These are phyloP conservation scores for Momotus momota DNA, from an alignment of 2,797 vertebrate species.

Conservation along the genomic window DNA sequence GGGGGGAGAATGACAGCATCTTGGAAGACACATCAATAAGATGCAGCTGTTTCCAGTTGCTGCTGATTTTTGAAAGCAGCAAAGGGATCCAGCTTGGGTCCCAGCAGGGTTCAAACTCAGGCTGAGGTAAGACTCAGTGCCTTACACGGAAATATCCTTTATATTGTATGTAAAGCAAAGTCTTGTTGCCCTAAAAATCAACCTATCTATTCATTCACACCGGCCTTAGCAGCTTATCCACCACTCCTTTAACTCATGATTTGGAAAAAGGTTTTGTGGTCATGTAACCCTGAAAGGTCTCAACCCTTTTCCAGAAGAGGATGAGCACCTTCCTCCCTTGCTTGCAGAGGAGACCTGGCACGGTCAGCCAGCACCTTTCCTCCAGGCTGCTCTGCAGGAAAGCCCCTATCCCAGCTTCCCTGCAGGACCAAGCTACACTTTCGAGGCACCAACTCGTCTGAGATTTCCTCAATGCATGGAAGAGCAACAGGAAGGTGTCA, in stretches of 20 bases:
- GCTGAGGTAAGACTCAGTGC: neutral
- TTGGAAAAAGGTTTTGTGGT: neutral
- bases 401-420: neutral
- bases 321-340: neutral
- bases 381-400: neutral
- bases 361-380: neutral
- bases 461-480: neutral
- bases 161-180: neutral
- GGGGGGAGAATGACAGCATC: neutral
- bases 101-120: neutral
- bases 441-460: neutral
- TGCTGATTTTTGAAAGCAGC: neutral
- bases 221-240: neutral
- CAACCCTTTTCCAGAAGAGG: neutral
- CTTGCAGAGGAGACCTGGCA: neutral
- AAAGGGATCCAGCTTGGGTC: neutral
- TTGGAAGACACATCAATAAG: neutral
- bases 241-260: neutral
- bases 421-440: neutral
- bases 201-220: neutral
- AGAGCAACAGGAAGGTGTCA: constrained; percentile 15
- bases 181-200: neutral
- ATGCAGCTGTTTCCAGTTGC: neutral
- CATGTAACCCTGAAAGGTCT: neutral
- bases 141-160: neutral